A percentile compares a stretch with the other conserved stretches of the same genome.
Evolutionary conservation across 64 coral and sea anemone species (phyloP).

Genomic region (Stichodactyla helianthus): DNA sequence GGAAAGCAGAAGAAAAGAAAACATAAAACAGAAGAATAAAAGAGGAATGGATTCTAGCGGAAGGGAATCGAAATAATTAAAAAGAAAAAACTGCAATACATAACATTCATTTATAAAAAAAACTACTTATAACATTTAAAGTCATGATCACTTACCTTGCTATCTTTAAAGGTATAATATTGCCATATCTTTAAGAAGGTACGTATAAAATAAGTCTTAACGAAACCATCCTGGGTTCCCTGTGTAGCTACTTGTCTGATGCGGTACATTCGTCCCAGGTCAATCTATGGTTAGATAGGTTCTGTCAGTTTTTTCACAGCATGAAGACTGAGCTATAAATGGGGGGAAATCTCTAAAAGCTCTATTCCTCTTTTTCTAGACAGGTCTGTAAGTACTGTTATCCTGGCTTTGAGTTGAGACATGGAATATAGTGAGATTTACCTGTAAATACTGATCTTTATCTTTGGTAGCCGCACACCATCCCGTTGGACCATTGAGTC

Average conservation of each 20-base stretch:
- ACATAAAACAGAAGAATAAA: background rate
- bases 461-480: conserved; percentile 40
- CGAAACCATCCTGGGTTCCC: conserved; percentile 26
- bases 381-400: no score
- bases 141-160: background rate
- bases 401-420: background rate
- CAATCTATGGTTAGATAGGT: conserved; percentile 10
- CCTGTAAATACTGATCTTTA: conserved; percentile 12
- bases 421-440: background rate
- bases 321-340: no score
- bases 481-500: background rate
- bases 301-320: no score
- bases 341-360: no score
- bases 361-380: no score
- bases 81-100: background rate
- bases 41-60: background rate
- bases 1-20: no score
- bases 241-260: conserved; percentile 17
- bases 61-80: background rate
- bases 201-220: conserved; percentile 24
- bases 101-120: background rate
- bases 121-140: background rate
- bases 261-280: conserved; percentile 6
- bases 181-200: background rate
- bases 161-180: background rate